Evolutionary conservation across 2,888 invertebrate genomes (phyloP).

Genomic region (Thera obeliscata): DNA sequence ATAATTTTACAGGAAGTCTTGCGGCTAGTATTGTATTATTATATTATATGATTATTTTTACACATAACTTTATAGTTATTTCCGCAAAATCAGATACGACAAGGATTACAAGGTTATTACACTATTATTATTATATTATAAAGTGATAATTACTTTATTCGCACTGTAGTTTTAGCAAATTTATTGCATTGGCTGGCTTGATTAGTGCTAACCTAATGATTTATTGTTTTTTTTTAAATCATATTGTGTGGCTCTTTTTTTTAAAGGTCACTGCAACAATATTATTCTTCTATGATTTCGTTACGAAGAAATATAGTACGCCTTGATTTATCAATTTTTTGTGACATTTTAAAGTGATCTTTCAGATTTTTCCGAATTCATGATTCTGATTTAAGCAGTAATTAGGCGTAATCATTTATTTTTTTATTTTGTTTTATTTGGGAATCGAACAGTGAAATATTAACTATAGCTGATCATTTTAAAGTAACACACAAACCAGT

Average conservation of each 20-base stretch:
- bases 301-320: too few relatives aligned
- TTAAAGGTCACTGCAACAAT: neutral
- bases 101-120: slow-evolving; percentile 37
- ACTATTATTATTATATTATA: slow-evolving; percentile 33
- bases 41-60: slow-evolving; percentile 39
- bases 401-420: too few relatives aligned
- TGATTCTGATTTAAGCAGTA: too few relatives aligned
- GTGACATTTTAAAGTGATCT: too few relatives aligned
- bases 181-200: slow-evolving; percentile 24
- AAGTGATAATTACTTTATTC: neutral
- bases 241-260: too few relatives aligned
- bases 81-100: slow-evolving; percentile 38
- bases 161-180: slow-evolving; percentile 29
- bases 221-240: slow-evolving; percentile 19
- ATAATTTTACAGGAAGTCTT: slow-evolving; percentile 43
- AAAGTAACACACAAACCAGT: too few relatives aligned
- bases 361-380: neutral
- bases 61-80: slow-evolving; percentile 28
- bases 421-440: too few relatives aligned
- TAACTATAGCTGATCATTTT: too few relatives aligned
- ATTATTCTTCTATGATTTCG: too few relatives aligned
- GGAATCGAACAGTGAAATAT: too few relatives aligned
- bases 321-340: too few relatives aligned
- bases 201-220: slow-evolving; percentile 19
- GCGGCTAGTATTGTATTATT: slow-evolving; percentile 20